Evolutionary conservation across 2,797 vertebrate species (phyloP).

Genomic region (Syngnathus rostellatus): DNA sequence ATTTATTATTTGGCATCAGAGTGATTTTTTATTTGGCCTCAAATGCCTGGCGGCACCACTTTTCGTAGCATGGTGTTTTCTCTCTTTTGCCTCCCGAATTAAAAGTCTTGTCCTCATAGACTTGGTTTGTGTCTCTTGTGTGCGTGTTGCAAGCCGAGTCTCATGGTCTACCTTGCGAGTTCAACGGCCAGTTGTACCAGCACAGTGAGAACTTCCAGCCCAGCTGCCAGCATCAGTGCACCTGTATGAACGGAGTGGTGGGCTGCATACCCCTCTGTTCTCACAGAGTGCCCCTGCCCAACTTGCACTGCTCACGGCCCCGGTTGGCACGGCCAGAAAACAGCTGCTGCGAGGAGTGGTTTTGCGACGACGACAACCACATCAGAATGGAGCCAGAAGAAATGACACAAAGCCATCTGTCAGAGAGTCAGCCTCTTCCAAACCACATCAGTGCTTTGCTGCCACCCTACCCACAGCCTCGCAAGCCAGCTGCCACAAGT

Average conservation of each 20-base stretch:
- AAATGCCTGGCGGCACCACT: neutral
- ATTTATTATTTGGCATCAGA: too few species aligned
- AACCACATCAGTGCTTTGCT: conserved; percentile 60
- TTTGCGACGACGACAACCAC: conserved; percentile 64
- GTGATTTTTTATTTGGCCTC: too few species aligned
- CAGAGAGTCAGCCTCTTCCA: conserved; percentile 22
- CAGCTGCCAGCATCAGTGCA: conserved; percentile 71
- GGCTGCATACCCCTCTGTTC: conserved; percentile 73
- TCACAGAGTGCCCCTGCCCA: conserved; percentile 55
- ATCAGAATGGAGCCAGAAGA: conserved; percentile 55
- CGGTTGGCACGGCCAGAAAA: conserved; percentile 36
- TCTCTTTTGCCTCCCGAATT: neutral
- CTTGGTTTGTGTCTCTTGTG: neutral
- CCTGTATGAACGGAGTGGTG: conserved; percentile 69
- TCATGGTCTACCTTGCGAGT: conserved; percentile 67
- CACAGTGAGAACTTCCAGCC: conserved; percentile 71
- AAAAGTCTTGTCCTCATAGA: neutral
- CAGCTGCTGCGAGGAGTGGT: conserved; percentile 66
- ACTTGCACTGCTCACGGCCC: conserved; percentile 49
- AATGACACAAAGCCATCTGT: conserved; percentile 11
- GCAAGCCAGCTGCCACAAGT: conserved; percentile 16
- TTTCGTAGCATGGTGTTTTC: neutral
- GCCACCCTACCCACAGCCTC: conserved; percentile 15
- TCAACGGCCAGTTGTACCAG: conserved; percentile 64
- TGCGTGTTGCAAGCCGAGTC: conserved; percentile 52